Evolutionary conservation across 2,113 vertebrate species (phyloP).

Genomic region (Campylomormyrus numenius): DNA sequence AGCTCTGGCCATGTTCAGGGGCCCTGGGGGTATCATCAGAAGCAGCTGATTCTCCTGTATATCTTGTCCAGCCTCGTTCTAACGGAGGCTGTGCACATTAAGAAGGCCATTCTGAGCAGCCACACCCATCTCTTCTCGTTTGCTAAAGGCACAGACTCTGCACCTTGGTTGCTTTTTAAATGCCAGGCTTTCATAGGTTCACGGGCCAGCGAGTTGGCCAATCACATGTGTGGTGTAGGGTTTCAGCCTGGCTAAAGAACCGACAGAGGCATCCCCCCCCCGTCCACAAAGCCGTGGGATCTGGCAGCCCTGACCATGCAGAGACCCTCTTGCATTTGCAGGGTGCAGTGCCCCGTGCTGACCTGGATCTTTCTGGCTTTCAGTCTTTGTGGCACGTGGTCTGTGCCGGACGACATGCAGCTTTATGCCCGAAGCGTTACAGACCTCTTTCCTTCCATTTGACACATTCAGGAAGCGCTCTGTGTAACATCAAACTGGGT

Average conservation of each 20-base stretch:
- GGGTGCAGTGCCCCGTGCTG: background rate
- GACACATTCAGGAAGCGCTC: background rate
- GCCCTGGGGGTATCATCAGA: slow-evolving; percentile 61
- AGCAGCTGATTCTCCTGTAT: slow-evolving; percentile 48
- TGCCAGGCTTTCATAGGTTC: background rate
- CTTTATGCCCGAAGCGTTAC: background rate
- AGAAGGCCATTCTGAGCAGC: background rate
- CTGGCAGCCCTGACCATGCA: background rate
- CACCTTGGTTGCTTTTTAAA: background rate
- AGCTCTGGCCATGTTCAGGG: slow-evolving; percentile 20
- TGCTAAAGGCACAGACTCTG: background rate
- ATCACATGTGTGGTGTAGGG: background rate
- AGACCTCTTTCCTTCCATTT: background rate
- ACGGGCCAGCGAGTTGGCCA: background rate
- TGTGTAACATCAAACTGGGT: background rate
- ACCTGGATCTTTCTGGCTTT: background rate
- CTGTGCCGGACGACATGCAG: background rate
- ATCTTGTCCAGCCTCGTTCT: slow-evolving; percentile 34
- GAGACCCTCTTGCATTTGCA: background rate
- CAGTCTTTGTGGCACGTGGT: background rate
- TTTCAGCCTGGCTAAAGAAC: background rate
- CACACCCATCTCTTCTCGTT: background rate
- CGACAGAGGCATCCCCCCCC: background rate
- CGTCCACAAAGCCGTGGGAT: background rate
- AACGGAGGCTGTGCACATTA: slow-evolving; percentile 34